Evolutionary conservation across 2,888 invertebrate genomes (phyloP), one percentile per base, ranked within the genome.

Genomic region (Yponomeuta cagnagella): DNA sequence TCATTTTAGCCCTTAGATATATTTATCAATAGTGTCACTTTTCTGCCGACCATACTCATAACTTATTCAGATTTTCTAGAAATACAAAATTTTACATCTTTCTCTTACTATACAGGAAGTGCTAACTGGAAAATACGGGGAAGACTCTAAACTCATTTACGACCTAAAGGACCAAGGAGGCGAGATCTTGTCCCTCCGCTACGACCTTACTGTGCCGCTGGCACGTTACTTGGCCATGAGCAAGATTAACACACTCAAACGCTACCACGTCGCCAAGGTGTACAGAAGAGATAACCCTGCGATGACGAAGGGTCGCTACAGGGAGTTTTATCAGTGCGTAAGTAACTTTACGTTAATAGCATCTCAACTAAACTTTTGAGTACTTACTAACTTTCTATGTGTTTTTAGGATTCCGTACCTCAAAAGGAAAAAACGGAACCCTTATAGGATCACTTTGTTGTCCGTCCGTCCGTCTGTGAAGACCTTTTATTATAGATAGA

Each of bases 251-350:
- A 96, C 95, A 77, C 95, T 99, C 73, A 99, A 99, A 86, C 94
- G 99, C 71, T 99, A 99, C 87, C 99, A 99, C 83, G 99, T 99
- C 76, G 99, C 98, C 48, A 99, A 99, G 91, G 99, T 99, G 5
- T 99, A 99, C 84, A 93, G 99, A 70, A 93, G 99, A 76, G 99
- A 99, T 87, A 99, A 99, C 87, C 99, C 99, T 2, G 96, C 98
- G 0, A 98, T 99, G 95, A 96, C 98, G 0, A 95, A 95, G 84
- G 99, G 99, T 43, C 94, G 99, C 76, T 99, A 98, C 82, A 93
- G 99, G 75, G 99, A 99, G 86, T 99, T 99, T 90, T 99, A 98
- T 91, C 99, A 99, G 91, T 99, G 99, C 93, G 98, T 98, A 93
- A 95, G 97, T 95, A 72, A 8, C 6, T 5, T 43, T 43, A 6